Percentiles rank a stretch among this genome's conserved stretches.
Evolutionary conservation across 2,113 vertebrate genomes (phyloP).

Genomic region (Smithornis capensis): DNA sequence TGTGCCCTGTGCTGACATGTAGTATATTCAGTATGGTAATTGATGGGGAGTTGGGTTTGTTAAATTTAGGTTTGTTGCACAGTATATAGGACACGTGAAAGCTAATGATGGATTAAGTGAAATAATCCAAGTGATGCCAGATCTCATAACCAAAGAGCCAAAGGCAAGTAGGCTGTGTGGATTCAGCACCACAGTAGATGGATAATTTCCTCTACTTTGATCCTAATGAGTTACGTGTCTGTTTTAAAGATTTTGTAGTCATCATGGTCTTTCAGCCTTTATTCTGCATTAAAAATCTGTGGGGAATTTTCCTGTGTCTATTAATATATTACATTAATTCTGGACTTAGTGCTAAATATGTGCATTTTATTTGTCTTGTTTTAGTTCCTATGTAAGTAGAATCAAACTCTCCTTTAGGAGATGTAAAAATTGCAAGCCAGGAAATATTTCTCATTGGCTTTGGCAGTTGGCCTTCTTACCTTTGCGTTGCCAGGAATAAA

Average conservation of each 20-base stretch:
- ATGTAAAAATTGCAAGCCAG: neutral
- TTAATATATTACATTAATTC: slow-evolving; percentile 9
- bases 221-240: slow-evolving; percentile 54
- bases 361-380: neutral
- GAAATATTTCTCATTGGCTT: neutral
- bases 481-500: neutral
- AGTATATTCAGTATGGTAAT: slow-evolving; percentile 21
- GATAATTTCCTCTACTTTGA: slow-evolving; percentile 46
- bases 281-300: slow-evolving; percentile 29
- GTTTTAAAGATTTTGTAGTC: slow-evolving; percentile 51
- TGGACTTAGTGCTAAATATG: neutral
- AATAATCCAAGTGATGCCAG: slow-evolving; percentile 57
- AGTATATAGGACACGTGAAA: slow-evolving; percentile 49
- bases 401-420: neutral
- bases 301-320: neutral
- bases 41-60: slow-evolving; percentile 24
- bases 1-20: neutral
- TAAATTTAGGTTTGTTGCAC: slow-evolving; percentile 46
- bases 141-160: slow-evolving; percentile 50
- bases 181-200: slow-evolving; percentile 30
- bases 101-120: slow-evolving; percentile 67
- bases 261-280: neutral
- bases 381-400: neutral
- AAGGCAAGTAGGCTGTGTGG: slow-evolving; percentile 54
- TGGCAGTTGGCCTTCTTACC: neutral